These are phyloP conservation scores for Macquaria australasica DNA, from an alignment of 2,113 vertebrate genomes.

Conservation along the genomic window DNA sequence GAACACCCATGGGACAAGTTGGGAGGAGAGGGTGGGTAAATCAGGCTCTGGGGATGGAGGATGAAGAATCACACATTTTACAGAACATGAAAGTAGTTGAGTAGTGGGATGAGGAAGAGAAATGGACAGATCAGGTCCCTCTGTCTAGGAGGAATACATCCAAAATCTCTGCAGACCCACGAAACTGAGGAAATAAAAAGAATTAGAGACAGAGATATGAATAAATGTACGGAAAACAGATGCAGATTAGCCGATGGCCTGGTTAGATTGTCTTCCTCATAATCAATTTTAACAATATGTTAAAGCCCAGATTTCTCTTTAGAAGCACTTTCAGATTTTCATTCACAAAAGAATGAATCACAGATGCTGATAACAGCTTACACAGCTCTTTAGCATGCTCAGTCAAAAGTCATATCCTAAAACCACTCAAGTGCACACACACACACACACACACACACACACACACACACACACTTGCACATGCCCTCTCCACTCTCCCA, in stretches of 20 bases:
- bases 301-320: not conserved
- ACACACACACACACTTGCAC: not conserved
- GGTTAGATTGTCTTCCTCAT: not conserved
- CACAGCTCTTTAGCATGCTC: not conserved
- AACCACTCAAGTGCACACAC: not conserved
- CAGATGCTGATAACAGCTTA: not conserved
- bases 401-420: not conserved
- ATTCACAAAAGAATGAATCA: not conserved
- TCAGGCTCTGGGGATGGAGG: constrained; percentile 11
- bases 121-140: not conserved
- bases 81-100: constrained; percentile 23
- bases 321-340: not conserved
- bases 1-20: constrained; percentile 35
- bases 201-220: not conserved
- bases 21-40: not conserved
- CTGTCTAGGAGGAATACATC: not conserved
- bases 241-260: not conserved
- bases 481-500: not conserved
- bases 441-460: constrained; percentile 10
- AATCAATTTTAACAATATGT: not conserved
- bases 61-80: constrained; percentile 19
- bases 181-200: not conserved
- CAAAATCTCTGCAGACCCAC: constrained; percentile 4
- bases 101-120: not conserved
- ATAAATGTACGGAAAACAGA: not conserved